Evolutionary conservation across 2,888 invertebrate genomes (phyloP), one percentile per base, ranked within the genome.

Genomic region (Tenthredo livida): DNA sequence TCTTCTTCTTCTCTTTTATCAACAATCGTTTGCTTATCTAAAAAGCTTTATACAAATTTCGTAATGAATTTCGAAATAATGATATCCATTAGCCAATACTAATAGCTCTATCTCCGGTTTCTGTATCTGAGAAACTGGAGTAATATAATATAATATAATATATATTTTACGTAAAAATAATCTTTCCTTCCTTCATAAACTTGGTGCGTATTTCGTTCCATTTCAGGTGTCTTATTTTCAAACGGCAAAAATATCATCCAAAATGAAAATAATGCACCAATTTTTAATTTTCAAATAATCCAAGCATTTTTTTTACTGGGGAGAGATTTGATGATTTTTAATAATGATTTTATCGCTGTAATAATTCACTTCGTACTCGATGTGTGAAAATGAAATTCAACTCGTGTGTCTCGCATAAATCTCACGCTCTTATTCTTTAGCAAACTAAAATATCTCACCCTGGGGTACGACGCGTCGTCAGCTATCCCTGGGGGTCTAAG

Each of bases 401-500:
- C 25, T 33, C 67, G 1, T 17, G 33, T 67, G 33, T 33, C 67
- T 67, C 33, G 67, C 67, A 67, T 33, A 17, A 67, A 67, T 67
- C 12, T 61, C 61, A 61, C 25, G 61, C 12, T 61, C 61, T 61
- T 25, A 61, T 61, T 61, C 25, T 61, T 61, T 12, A 9, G 61
- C 25, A 67, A 67, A 67, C 67, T 67, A 25, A 67, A 29, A 61
- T 61, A 67, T 67, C 33, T 67, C 10, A 61, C 61, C 21, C 61
- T 61, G 21, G 61, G 25, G 21, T 61, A 61, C 25, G 25, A 10
- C 61, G 25, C 61, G 25, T 12, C 61, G 25, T 61, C 12, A 61
- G 54, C 61, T 61, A 21, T 25, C 61, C 25, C 61, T 29, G 61
- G 61, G 61, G 25, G 61, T 25, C 25, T 61, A 61, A 61, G 21